Evolutionary conservation across 2,888 invertebrate species (phyloP), one percentile per base, ranked within the genome.

Genomic region (Deroplatys truncata): DNA sequence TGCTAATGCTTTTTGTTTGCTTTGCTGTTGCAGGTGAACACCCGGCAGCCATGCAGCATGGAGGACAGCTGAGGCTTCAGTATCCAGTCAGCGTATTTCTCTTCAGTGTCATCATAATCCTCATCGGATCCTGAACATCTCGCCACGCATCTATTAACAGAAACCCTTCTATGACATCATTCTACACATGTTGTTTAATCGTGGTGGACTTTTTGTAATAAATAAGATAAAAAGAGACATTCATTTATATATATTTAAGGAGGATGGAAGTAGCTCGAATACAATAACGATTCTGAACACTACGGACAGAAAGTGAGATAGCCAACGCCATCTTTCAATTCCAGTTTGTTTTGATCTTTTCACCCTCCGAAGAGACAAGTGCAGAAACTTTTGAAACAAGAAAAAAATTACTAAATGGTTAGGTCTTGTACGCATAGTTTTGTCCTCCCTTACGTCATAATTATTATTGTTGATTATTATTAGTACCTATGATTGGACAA

Each of bases 1-100:
- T 13, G 13, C 43, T 43, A 43, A 43, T 43, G 13, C 1, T 35
- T 13, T 0, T 43, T 15, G 56, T 20, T 72, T 72, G 7, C 20
- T 20, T 72, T 72, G 13, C 28, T 88, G 89, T 94, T 91, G 85
- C 95, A 97, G 97, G 97, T 91, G 97, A 97, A 93, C 96, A 97
- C 93, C 97, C 97, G 91, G 97, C 97, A 88, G 97, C 97, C 85
- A 97, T 97, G 96, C 97, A 97, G 93, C 97, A 97, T 91, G 97
- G 97, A 89, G 96, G 96, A 0, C 96, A 96, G 92, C 94, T 96
- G 82, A 94, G 96, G 72, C 95, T 96, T 85, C 96, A 96, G 92
- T 96, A 97, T 92, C 96, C 96, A 0, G 94, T 97, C 83, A 96
- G 96, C 89, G 96, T 96, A 85, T 96, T 96, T 91, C 94, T 97